Percentiles rank a stretch among this genome's conserved stretches.
Conservation (phyloP, 2,888 invertebrate species). For the Agrochola litura region DNA sequence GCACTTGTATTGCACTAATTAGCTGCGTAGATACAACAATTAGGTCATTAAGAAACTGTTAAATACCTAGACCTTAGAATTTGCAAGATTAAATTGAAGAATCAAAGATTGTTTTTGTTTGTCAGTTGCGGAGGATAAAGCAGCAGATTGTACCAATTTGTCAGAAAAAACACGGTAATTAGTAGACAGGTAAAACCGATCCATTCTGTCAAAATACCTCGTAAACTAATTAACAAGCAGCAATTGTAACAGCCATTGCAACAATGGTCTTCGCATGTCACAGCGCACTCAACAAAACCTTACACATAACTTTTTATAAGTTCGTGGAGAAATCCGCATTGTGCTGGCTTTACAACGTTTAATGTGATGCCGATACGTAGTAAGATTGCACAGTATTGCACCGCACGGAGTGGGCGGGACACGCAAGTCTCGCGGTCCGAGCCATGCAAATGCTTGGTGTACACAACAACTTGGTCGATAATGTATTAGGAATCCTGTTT, state of each 20-base stretch:
- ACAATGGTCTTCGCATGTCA: slow-evolving; percentile 83
- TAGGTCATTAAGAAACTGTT: slow-evolving; percentile 61
- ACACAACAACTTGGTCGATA: slow-evolving; percentile 80
- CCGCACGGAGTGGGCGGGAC: slow-evolving; percentile 85
- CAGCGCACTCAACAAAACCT: slow-evolving; percentile 79
- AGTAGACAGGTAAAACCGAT: slow-evolving; percentile 25
- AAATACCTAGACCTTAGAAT: slow-evolving; percentile 20
- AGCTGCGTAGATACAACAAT: slow-evolving; percentile 67
- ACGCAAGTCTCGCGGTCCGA: slow-evolving; percentile 83
- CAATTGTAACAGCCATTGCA: slow-evolving; percentile 73
- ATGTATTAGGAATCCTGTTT: slow-evolving; percentile 86
- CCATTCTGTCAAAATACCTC: slow-evolving; percentile 33
- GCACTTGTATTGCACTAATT: slow-evolving; percentile 77
- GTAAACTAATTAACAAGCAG: slow-evolving; percentile 57
- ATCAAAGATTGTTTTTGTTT: not conserved
- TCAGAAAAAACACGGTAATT: slow-evolving; percentile 17
- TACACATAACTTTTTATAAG: slow-evolving; percentile 78
- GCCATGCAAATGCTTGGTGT: slow-evolving; percentile 86
- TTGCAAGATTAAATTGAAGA: slow-evolving; percentile 7
- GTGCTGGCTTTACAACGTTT: slow-evolving; percentile 81
- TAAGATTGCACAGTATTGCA: slow-evolving; percentile 85
- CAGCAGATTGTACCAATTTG: slow-evolving; percentile 24
- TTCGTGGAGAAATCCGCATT: slow-evolving; percentile 83
- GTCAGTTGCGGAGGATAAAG: not conserved
- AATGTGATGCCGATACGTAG: slow-evolving; percentile 87